Evolutionary conservation across 2,888 invertebrate species (phyloP).

Genomic region (Embidobia sp.): DNA sequence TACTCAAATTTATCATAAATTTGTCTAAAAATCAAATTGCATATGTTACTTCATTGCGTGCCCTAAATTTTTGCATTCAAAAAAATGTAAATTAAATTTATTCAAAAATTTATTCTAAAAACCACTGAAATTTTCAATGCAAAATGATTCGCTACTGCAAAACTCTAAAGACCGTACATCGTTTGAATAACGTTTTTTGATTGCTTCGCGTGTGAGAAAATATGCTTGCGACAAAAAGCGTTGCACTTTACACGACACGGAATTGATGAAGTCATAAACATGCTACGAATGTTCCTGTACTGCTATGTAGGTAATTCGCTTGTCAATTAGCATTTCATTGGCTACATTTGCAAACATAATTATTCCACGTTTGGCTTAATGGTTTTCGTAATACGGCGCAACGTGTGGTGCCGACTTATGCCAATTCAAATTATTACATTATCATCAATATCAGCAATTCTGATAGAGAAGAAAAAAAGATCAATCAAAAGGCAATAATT

Average conservation of each 20-base stretch:
- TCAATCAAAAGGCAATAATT: no score
- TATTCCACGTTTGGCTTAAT: slow-evolving; percentile 36
- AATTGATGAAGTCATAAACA: slow-evolving; percentile 48
- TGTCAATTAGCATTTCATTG: slow-evolving; percentile 52
- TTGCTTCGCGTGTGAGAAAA: slow-evolving; percentile 20
- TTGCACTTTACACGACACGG: slow-evolving; percentile 29
- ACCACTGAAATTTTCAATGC: background rate
- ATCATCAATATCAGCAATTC: no score
- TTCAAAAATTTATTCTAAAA: no score
- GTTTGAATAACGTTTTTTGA: background rate
- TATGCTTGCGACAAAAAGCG: slow-evolving; percentile 15
- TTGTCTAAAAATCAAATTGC: no score
- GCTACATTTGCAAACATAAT: slow-evolving; percentile 50
- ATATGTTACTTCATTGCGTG: no score
- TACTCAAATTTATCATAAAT: no score
- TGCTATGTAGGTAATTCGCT: slow-evolving; percentile 39
- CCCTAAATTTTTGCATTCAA: no score
- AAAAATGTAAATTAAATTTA: no score
- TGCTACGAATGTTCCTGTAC: slow-evolving; percentile 23
- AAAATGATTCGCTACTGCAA: no score
- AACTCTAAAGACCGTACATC: no score
- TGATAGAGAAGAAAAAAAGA: background rate
- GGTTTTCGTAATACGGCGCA: slow-evolving; percentile 39
- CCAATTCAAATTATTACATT: slow-evolving; percentile 15
- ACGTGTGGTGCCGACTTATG: slow-evolving; percentile 21